Conservation (phyloP, 2,797 vertebrate species). For the Malacoraja senta region DNA sequence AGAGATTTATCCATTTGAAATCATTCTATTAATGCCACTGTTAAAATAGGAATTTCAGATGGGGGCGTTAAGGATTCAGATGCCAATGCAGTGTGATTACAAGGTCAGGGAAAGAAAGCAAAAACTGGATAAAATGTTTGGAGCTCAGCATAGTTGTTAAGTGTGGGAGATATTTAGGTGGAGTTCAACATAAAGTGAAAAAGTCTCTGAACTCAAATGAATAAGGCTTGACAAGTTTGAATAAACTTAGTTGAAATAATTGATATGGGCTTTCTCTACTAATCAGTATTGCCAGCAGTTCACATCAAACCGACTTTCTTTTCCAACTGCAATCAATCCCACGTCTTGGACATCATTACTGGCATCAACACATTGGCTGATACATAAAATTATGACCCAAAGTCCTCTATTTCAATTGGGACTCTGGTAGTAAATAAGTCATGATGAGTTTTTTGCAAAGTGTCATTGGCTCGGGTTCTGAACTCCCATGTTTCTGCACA, state of each 20-base stretch:
- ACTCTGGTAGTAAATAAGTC: not conserved
- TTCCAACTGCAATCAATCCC: not conserved
- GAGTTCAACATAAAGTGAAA: not conserved
- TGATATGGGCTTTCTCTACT: not conserved
- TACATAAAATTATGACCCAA: not conserved
- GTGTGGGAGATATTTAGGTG: not conserved
- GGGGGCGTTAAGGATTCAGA: not conserved
- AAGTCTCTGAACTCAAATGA: not conserved
- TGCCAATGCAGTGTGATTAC: not conserved
- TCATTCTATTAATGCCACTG: not conserved
- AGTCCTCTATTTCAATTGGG: not conserved
- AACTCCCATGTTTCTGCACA: not conserved
- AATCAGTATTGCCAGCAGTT: not conserved
- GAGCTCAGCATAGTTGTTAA: not conserved
- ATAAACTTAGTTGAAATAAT: not conserved
- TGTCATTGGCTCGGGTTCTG: not conserved
- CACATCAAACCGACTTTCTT: not conserved
- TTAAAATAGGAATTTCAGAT: not conserved
- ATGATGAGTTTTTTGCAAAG: not conserved
- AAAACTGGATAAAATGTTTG: not conserved
- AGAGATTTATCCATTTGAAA: slow-evolving; percentile 1
- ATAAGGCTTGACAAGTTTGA: not conserved
- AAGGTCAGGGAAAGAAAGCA: not conserved
- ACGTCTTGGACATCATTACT: not conserved
- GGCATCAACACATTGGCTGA: not conserved